Conservation (phyloP, 2,797 vertebrate genomes). For the Mycteria americana region DNA sequence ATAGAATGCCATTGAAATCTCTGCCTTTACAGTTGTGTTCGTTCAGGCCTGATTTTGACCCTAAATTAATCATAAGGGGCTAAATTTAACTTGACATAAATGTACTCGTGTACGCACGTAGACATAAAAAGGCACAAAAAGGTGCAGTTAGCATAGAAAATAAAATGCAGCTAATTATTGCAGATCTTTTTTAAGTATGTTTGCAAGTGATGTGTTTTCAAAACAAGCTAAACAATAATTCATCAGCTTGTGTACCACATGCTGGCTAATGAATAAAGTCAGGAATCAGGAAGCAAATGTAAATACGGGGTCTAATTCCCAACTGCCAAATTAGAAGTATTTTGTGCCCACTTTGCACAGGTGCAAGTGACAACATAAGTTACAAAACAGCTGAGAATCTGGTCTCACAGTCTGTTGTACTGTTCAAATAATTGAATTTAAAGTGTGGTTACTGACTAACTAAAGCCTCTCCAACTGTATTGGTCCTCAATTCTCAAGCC, state of each 20-base stretch:
- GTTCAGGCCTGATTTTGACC: slow-evolving; percentile 26
- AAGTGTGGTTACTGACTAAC: slow-evolving; percentile 60
- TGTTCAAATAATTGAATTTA: slow-evolving; percentile 57
- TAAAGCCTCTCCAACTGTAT: slow-evolving; percentile 45
- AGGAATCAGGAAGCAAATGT: slow-evolving; percentile 53
- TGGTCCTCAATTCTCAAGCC: slow-evolving; percentile 61
- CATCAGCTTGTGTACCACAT: slow-evolving; percentile 29
- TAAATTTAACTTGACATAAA: slow-evolving; percentile 32
- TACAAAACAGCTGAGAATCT: slow-evolving; percentile 57
- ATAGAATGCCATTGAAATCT: background rate
- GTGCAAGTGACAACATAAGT: slow-evolving; percentile 55
- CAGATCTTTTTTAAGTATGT: slow-evolving; percentile 35
- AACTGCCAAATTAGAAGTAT: slow-evolving; percentile 58
- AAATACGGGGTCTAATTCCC: slow-evolving; percentile 48
- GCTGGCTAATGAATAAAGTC: slow-evolving; percentile 68
- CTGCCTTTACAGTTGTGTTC: background rate
- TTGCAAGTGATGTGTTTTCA: slow-evolving; percentile 49
- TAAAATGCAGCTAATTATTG: slow-evolving; percentile 58
- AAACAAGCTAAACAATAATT: slow-evolving; percentile 63
- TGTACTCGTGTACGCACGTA: background rate
- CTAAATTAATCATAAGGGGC: slow-evolving; percentile 10
- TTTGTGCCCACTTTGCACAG: slow-evolving; percentile 63
- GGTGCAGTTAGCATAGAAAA: slow-evolving; percentile 36
- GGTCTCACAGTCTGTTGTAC: slow-evolving; percentile 34
- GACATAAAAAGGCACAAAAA: slow-evolving; percentile 24